A percentile compares a stretch with the other conserved stretches of the same genome.
Conservation (phyloP, 2,797 vertebrate species). For the Danio albolineatus region DNA sequence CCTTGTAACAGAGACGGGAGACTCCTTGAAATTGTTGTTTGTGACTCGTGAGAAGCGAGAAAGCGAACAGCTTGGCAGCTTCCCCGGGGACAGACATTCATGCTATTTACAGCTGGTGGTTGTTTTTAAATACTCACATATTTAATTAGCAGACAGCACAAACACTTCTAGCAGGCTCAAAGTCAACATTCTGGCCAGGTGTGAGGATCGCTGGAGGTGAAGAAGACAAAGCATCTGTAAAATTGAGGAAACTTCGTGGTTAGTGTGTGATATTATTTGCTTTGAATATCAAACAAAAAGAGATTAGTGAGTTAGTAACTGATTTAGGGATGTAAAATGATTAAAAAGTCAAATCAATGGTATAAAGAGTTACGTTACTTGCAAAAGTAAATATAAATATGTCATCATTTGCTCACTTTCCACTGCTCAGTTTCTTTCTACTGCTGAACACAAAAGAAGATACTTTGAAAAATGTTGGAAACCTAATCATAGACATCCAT, state of each 20-base stretch:
- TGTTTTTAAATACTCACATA: slow-evolving; percentile 85
- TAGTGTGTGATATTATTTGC: background rate
- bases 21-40: slow-evolving; percentile 71
- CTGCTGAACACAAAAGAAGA: too few species aligned
- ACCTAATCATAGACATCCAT: too few species aligned
- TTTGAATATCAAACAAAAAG: background rate
- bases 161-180: slow-evolving; percentile 54
- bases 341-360: background rate
- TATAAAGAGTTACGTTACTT: background rate
- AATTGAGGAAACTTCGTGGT: background rate
- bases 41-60: slow-evolving; percentile 61
- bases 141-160: slow-evolving; percentile 80
- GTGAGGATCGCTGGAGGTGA: slow-evolving; percentile 18
- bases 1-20: slow-evolving; percentile 70
- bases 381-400: too few species aligned
- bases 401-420: too few species aligned
- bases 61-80: slow-evolving; percentile 79
- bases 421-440: too few species aligned
- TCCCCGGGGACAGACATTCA: slow-evolving; percentile 77
- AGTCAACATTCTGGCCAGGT: slow-evolving; percentile 45
- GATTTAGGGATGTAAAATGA: background rate
- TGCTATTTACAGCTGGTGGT: slow-evolving; percentile 79
- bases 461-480: too few species aligned
- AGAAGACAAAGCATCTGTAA: slow-evolving; percentile 23
- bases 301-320: background rate